These are phyloP conservation scores for Nyleta sp. DNA, from an alignment of 2,888 invertebrate species.

Conservation along the genomic window DNA sequence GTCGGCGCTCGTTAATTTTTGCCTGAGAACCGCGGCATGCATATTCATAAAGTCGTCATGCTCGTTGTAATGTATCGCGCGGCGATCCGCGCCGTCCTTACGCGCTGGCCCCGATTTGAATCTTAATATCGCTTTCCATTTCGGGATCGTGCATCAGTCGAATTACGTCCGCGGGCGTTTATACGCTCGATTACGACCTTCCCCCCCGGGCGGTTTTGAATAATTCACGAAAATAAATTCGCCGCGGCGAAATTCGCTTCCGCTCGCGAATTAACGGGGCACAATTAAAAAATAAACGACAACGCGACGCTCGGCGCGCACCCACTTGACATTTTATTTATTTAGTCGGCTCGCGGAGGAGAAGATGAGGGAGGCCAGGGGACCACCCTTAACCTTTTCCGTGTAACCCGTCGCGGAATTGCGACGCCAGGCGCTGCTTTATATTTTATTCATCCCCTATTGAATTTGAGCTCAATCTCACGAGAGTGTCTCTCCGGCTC, in stretches of 20 bases:
- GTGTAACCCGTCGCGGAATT: constrained; percentile 67
- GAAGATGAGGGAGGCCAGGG: not conserved
- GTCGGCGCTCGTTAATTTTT: constrained; percentile 42
- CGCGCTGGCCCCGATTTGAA: constrained; percentile 45
- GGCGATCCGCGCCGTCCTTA: constrained; percentile 21
- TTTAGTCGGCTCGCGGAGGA: constrained; percentile 66
- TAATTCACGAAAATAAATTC: constrained; percentile 60
- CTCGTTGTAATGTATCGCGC: constrained; percentile 43
- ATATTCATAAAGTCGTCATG: constrained; percentile 56
- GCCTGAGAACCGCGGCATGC: constrained; percentile 23
- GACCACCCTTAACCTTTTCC: constrained; percentile 73
- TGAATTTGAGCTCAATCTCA: constrained; percentile 82
- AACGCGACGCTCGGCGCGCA: constrained; percentile 31
- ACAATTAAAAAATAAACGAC: constrained; percentile 57
- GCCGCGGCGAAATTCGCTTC: constrained; percentile 29
- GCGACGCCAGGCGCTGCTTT: constrained; percentile 73
- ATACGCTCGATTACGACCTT: constrained; percentile 56
- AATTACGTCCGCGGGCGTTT: constrained; percentile 54
- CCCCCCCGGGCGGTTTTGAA: constrained; percentile 34
- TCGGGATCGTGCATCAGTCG: constrained; percentile 30
- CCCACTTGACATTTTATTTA: constrained; percentile 75
- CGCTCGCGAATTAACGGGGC: constrained; percentile 43
- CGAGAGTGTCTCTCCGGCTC: constrained; percentile 78
- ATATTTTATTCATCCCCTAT: constrained; percentile 82
- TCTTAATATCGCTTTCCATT: constrained; percentile 54